phyloP scores from a whole-genome alignment of 2,888 invertebrate genomes.

The Pammene aurita region DNA sequence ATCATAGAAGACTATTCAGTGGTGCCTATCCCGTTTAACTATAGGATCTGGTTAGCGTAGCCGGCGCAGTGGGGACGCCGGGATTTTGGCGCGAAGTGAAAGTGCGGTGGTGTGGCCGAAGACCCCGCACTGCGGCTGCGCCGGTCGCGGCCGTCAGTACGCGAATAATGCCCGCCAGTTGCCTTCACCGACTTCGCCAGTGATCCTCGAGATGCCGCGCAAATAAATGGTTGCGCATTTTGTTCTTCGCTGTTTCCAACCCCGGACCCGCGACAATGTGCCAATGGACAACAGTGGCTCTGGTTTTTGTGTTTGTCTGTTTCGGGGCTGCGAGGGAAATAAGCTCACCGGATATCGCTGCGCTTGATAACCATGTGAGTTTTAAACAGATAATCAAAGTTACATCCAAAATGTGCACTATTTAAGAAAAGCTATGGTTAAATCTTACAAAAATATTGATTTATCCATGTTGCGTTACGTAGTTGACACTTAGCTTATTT shows the following conservation, averaged over 20 bases:
- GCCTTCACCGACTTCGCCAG: constrained; percentile 69
- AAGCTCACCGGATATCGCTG: constrained; percentile 57
- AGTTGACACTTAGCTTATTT: no score
- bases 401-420: no score
- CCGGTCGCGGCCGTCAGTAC: constrained; percentile 77
- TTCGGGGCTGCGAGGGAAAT: constrained; percentile 63
- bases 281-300: constrained; percentile 76
- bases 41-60: constrained; percentile 9
- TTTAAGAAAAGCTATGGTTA: no score
- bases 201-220: constrained; percentile 76
- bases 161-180: constrained; percentile 77
- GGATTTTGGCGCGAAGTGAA: constrained; percentile 74
- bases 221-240: constrained; percentile 69
- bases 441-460: no score
- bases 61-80: constrained; percentile 52
- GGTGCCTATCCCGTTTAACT: neutral
- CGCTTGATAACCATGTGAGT: constrained; percentile 73
- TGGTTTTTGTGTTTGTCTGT: constrained; percentile 68
- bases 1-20: no score
- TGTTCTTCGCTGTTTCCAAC: constrained; percentile 49
- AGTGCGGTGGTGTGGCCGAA: constrained; percentile 77
- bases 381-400: constrained; percentile 22
- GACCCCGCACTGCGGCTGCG: constrained; percentile 71
- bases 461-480: no score
- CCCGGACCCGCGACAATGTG: constrained; percentile 71